Conservation (phyloP, 2,888 invertebrate genomes). For the Antheraea yamamai region DNA sequence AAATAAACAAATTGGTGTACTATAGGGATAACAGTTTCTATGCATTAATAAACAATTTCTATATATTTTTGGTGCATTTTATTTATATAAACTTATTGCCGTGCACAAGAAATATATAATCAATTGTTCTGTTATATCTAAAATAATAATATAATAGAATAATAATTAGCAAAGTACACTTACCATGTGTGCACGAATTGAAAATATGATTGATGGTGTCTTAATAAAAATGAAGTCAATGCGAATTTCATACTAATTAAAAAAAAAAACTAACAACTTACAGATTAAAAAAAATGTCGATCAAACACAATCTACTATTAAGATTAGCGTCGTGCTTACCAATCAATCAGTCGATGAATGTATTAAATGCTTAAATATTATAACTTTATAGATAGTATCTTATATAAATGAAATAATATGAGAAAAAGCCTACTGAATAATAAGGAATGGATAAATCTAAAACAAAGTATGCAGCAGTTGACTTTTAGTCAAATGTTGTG, state of each 20-base stretch:
- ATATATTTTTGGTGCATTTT: constrained; percentile 48
- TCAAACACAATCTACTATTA: constrained; percentile 45
- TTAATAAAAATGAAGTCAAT: constrained; percentile 51
- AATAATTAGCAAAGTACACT: constrained; percentile 57
- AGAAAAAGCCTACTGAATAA: constrained; percentile 62
- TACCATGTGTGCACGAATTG: constrained; percentile 60
- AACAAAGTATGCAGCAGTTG: constrained; percentile 36
- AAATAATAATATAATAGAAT: constrained; percentile 42
- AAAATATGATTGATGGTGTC: constrained; percentile 39
- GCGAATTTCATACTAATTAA: constrained; percentile 51
- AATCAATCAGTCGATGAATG: constrained; percentile 67
- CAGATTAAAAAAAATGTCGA: constrained; percentile 40
- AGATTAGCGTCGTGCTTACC: constrained; percentile 51
- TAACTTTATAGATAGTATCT: constrained; percentile 56
- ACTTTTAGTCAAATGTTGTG: constrained; percentile 20
- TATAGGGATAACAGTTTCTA: constrained; percentile 55
- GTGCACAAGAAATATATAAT: constrained; percentile 48
- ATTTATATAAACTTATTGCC: constrained; percentile 22
- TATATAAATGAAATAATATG: constrained; percentile 49
- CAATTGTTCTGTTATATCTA: constrained; percentile 31
- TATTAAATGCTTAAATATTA: constrained; percentile 65
- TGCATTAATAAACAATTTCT: constrained; percentile 42
- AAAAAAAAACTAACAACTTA: constrained; percentile 44
- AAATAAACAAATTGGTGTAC: constrained; percentile 45
- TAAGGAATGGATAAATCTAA: constrained; percentile 72